Percentiles rank a stretch among this genome's conserved stretches.
Evolutionary conservation across 2,113 vertebrate species (phyloP).

Genomic region (Clarias batrachus): DNA sequence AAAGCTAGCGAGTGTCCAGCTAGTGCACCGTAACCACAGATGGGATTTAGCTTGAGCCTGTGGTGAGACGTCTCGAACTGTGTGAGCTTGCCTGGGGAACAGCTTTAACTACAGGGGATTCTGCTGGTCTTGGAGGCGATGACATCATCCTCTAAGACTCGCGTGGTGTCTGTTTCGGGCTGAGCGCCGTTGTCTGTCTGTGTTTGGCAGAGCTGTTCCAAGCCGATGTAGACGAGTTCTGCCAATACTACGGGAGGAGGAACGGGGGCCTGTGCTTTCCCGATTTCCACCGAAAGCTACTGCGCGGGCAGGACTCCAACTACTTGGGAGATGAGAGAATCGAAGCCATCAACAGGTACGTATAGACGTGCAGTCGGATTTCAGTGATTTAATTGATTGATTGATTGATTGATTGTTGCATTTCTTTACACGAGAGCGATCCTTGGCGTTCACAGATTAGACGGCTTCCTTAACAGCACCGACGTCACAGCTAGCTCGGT

Average conservation of each 20-base stretch:
- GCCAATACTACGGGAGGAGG: constrained; percentile 90
- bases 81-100: constrained; percentile 43
- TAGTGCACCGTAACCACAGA: constrained; percentile 40
- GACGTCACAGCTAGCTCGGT: neutral
- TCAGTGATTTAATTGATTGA: neutral
- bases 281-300: constrained; percentile 94
- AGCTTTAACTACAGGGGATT: constrained; percentile 49
- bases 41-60: constrained; percentile 34
- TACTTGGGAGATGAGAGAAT: constrained; percentile 93
- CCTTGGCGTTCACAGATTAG: neutral
- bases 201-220: constrained; percentile 89
- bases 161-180: constrained; percentile 49
- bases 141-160: constrained; percentile 48
- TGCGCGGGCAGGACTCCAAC: constrained; percentile 90
- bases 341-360: constrained; percentile 92
- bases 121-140: constrained; percentile 37
- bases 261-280: constrained; percentile 91
- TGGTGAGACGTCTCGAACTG: constrained; percentile 41
- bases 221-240: constrained; percentile 96
- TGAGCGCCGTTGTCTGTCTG: constrained; percentile 69
- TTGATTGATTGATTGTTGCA: neutral
- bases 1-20: constrained; percentile 28
- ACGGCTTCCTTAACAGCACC: neutral
- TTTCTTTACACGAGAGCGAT: neutral
- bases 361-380: neutral